Evolutionary conservation across 2,797 vertebrate species (phyloP), one percentile per base, ranked within the genome.

Genomic region (Kryptolebias ocellatus): DNA sequence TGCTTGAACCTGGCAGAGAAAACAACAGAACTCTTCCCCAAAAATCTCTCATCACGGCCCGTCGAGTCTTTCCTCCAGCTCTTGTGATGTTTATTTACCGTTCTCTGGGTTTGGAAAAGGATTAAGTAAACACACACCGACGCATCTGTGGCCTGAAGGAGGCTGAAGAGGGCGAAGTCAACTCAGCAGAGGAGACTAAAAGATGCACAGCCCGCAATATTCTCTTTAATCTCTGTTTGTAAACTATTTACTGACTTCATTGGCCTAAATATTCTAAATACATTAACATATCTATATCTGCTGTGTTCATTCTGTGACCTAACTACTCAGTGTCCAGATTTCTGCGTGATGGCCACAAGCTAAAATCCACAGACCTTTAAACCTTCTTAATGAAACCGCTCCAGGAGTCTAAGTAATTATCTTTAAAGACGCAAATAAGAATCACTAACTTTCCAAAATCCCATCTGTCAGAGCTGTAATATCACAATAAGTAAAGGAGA

Each of bases 1-100:
- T 39, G 84, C 83, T 83, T 81, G 86, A 89, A 79, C 64, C 74
- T 88, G 81, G 90, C 83, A 80, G 69, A 56, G 66, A 80, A 80
- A 86, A 84, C 74, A 81, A 79, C 74, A 70, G 47, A 73, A 80
- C 80, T 78, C 62, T 57, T 50, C 72, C 68, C 68, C 31, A 34
- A 66, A 81, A 80, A 20, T 27, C 27, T 39, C 46, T 69, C 56
- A 59, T 59, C 70, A 72, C 56, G 59, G 16, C 60, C 59, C 17
- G 64, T 49, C 46, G 79, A 24, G 24, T 65, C 44, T 79, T 61
- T 71, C 55, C 72, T 68, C 71, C 11, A 42, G 72, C 74, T 86
- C 50, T 60, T 79, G 64, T 64, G 71, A 79, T 85, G 76, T 86
- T 80, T 79, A 77, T 89, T 86, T 80, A 70, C 70, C 79, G 74